Evolutionary conservation across 1,140 invertebrate species (phyloP), one percentile per base, ranked within the genome.

Genomic region (Gonatopus flavifemur): DNA sequence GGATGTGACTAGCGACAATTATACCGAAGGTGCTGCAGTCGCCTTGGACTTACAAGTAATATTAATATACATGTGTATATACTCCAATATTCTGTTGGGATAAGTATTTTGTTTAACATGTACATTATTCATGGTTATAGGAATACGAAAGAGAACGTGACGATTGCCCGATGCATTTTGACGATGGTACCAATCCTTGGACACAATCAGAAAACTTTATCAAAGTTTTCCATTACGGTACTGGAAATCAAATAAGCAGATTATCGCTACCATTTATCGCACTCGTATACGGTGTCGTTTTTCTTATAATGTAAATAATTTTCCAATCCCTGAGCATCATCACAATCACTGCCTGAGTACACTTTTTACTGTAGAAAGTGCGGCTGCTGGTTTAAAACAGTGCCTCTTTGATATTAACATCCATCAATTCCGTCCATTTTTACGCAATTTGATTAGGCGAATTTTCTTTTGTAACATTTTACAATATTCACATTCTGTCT

Each of bases 91-190:
- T 47, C 12, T 32, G n/a, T 22, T 25, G 35, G 15, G 10, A 19
- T 33, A 41, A 20, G 21, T 33, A 31, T 25, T 41, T 43, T 38
- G 18, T 42, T 41, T 44, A 38, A 45, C 31, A 47, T n/a, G n/a
- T n/a, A n/a, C n/a, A n/a, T n/a, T n/a, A n/a, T n/a, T 45, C 42
- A 62, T 73, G 36, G 60, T 51, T 49, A 12, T 39, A 77, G 76
- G 76, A 78, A 70, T 78, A 78, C 12, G 76, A 78, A 50, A 62
- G 76, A 58, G 76, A 78, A 87, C 85, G 86, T 52, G 94, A 97
- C 78, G 89, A 92, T 64, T 96, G 94, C 74, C 93, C 94, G 0
- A 94, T 96, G 92, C 86, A 89, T 70, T 96, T 96, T 71, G 93
- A 96, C 66, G 93, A 96, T 74, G 94, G 94, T 1, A 77, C 81